These are phyloP conservation scores for Masticophis lateralis DNA, from an alignment of 2,797 vertebrate genomes.

Conservation along the genomic window DNA sequence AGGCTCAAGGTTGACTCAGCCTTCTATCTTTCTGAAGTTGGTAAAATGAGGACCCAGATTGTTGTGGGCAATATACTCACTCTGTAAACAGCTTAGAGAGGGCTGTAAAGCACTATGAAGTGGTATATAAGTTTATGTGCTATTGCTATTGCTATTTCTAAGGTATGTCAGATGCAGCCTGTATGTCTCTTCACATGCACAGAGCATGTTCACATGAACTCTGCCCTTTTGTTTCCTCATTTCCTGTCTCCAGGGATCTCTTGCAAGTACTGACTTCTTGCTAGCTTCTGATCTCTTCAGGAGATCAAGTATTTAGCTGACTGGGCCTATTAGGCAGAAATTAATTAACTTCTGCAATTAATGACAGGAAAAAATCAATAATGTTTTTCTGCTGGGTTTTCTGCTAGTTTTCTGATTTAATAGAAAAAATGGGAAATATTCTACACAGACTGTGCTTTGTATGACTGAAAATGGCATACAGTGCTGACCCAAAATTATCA, in stretches of 20 bases:
- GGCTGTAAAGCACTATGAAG: too few species aligned
- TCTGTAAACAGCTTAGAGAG: too few species aligned
- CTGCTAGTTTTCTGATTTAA: not conserved
- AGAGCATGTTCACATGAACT: not conserved
- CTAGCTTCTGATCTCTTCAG: not conserved
- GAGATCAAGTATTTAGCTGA: not conserved
- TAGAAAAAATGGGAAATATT: not conserved
- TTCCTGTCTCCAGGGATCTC: not conserved
- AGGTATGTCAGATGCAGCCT: not conserved
- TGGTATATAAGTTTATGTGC: too few species aligned
- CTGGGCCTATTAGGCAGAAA: not conserved
- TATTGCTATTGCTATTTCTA: too few species aligned
- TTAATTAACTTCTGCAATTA: not conserved
- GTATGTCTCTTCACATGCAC: not conserved
- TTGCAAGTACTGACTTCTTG: not conserved
- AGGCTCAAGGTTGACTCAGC: too few species aligned
- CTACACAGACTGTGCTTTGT: not conserved
- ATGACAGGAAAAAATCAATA: not conserved
- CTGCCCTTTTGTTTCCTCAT: not conserved
- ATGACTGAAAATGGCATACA: not conserved
- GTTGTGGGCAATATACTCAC: too few species aligned
- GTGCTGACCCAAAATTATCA: not conserved
- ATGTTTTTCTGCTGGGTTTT: not conserved
- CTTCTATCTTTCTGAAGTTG: too few species aligned
- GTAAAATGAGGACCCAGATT: too few species aligned